Evolutionary conservation across 2,888 invertebrate species (phyloP).

Genomic region (Desoria tigrina): DNA sequence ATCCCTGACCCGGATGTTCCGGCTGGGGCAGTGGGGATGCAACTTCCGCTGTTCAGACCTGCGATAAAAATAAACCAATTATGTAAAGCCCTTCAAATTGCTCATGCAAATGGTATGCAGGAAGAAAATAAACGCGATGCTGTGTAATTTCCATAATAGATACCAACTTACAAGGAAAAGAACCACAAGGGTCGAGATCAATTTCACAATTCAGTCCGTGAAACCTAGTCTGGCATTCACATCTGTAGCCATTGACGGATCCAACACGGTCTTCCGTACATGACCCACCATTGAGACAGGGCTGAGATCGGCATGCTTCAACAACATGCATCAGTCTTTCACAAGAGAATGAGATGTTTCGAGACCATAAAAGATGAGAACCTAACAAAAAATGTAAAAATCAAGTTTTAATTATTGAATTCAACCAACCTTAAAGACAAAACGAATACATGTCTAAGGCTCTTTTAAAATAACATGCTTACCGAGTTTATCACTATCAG

Average conservation of each 20-base stretch:
- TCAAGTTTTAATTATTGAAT: background rate
- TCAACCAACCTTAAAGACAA: background rate
- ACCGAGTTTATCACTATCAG: constrained; percentile 47
- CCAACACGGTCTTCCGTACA: constrained; percentile 61
- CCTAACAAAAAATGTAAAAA: constrained; percentile 13
- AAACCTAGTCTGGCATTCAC: constrained; percentile 76
- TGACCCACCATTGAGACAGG: constrained; percentile 75
- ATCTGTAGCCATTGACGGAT: constrained; percentile 64
- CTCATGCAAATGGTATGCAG: too few relatives aligned
- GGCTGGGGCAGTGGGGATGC: constrained; percentile 65
- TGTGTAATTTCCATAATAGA: too few relatives aligned
- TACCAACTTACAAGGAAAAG: too few relatives aligned
- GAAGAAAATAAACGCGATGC: constrained; percentile 60
- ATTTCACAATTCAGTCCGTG: constrained; percentile 77
- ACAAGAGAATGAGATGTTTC: constrained; percentile 52
- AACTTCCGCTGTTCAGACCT: constrained; percentile 51
- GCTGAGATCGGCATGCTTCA: constrained; percentile 70
- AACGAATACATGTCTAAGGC: too few relatives aligned
- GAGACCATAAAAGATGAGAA: constrained; percentile 48
- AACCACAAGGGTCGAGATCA: constrained; percentile 83
- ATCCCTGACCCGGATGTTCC: constrained; percentile 49
- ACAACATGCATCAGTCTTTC: constrained; percentile 54
- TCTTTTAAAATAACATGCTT: background rate
- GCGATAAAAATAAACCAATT: too few relatives aligned
- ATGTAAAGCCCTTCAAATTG: too few relatives aligned